Evolutionary conservation across 1,140 invertebrate species (phyloP).

Genomic region (Belonocnema kinseyi): DNA sequence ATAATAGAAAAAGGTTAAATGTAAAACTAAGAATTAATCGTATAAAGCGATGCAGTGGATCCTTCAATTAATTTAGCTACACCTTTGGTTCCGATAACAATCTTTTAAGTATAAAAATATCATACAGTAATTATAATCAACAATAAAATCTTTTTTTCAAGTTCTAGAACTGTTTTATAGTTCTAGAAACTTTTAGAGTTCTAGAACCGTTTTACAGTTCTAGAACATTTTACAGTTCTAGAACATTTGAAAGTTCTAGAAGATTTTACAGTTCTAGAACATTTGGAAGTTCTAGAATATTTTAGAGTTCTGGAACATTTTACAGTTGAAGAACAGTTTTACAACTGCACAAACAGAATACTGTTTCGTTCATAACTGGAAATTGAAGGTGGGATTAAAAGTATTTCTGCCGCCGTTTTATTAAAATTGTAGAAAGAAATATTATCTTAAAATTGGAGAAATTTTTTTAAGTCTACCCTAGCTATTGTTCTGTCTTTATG

Average conservation of each 20-base stretch:
- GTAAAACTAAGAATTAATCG: background rate
- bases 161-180: background rate
- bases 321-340: background rate
- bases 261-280: background rate
- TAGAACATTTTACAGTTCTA: background rate
- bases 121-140: too few species aligned
- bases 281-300: too few species aligned
- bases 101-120: background rate
- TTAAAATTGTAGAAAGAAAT: too few species aligned
- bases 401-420: background rate
- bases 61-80: background rate
- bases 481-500: background rate
- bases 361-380: background rate
- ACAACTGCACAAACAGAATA: constrained; percentile 1
- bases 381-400: background rate
- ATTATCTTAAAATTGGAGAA: too few species aligned
- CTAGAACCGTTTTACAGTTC: background rate
- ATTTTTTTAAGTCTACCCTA: too few species aligned
- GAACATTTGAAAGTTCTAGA: too few species aligned
- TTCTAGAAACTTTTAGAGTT: too few species aligned
- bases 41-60: background rate
- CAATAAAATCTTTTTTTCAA: background rate
- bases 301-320: too few species aligned
- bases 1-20: background rate
- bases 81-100: background rate